Evolutionary conservation across 2,797 vertebrate genomes (phyloP).

Genomic region (Typhlichthys subterraneus): DNA sequence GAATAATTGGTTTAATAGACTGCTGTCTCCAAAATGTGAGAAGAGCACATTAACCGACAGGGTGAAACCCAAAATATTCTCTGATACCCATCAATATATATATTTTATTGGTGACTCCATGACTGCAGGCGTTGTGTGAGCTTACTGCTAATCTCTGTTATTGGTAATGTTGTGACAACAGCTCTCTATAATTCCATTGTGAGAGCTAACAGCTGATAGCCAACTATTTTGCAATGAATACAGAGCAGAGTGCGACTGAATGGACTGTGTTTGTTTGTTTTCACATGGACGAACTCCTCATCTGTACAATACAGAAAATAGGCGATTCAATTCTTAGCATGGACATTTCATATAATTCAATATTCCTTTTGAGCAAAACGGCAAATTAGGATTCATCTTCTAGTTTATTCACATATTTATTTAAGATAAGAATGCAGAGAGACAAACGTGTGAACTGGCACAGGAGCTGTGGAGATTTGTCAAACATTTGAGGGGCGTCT

Average conservation of each 20-base stretch:
- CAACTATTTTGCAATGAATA: slow-evolving; percentile 44
- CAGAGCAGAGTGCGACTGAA: slow-evolving; percentile 33
- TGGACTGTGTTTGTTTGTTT: not conserved
- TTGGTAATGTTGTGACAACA: slow-evolving; percentile 60
- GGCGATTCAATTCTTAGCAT: not conserved
- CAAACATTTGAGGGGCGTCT: slow-evolving; percentile 56
- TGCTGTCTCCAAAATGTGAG: slow-evolving; percentile 26
- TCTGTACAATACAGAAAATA: slow-evolving; percentile 21
- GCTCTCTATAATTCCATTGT: slow-evolving; percentile 62
- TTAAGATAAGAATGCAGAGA: slow-evolving; percentile 12
- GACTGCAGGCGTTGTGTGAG: slow-evolving; percentile 37
- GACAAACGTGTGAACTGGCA: slow-evolving; percentile 19
- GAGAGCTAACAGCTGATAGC: slow-evolving; percentile 61
- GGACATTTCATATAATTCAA: not conserved
- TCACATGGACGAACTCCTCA: not conserved
- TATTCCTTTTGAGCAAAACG: not conserved
- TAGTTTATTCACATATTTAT: slow-evolving; percentile 16
- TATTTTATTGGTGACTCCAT: slow-evolving; percentile 34
- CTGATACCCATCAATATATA: slow-evolving; percentile 32
- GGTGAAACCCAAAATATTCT: slow-evolving; percentile 25
- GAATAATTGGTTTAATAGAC: slow-evolving; percentile 44
- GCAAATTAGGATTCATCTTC: slow-evolving; percentile 15
- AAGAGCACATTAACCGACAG: slow-evolving; percentile 28
- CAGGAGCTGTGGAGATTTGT: slow-evolving; percentile 49
- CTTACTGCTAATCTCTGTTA: slow-evolving; percentile 62